These are phyloP conservation scores for Thinocorus orbignyianus DNA, from an alignment of 2,113 vertebrate species.

Conservation along the genomic window DNA sequence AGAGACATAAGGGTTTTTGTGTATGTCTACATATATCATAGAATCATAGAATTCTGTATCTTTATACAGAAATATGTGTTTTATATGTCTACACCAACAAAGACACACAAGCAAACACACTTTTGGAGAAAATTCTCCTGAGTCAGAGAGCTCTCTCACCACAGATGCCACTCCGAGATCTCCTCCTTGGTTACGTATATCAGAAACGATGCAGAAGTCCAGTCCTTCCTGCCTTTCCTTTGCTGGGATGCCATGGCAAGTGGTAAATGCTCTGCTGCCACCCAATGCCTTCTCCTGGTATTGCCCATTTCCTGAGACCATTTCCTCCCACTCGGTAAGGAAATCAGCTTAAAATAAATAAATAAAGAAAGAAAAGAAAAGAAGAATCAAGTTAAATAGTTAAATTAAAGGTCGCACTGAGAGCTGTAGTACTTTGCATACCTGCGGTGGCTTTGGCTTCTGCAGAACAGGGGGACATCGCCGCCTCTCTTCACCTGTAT, in stretches of 20 bases:
- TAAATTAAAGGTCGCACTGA: background rate
- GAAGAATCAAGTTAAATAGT: background rate
- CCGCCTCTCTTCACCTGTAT: conserved; percentile 73
- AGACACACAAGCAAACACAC: background rate
- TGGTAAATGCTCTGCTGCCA: conserved; percentile 70
- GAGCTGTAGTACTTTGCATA: conserved; percentile 30
- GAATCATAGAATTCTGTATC: no score
- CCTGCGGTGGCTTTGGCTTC: conserved; percentile 30
- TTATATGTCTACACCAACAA: accelerated
- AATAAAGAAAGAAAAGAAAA: no score
- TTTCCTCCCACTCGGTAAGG: background rate
- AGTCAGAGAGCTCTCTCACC: background rate
- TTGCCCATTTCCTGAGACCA: background rate
- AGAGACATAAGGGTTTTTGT: accelerated
- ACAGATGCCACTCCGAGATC: background rate
- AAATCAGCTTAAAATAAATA: background rate
- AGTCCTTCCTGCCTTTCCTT: background rate
- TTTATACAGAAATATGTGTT: background rate
- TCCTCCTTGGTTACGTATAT: background rate
- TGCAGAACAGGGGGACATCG: background rate
- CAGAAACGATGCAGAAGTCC: background rate
- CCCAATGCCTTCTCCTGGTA: conserved; percentile 37
- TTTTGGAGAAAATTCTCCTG: background rate
- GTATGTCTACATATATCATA: accelerated
- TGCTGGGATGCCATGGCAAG: background rate